Evolutionary conservation across 2,113 vertebrate genomes (phyloP), one percentile per base, ranked within the genome.

Genomic region (Hylia prasina): DNA sequence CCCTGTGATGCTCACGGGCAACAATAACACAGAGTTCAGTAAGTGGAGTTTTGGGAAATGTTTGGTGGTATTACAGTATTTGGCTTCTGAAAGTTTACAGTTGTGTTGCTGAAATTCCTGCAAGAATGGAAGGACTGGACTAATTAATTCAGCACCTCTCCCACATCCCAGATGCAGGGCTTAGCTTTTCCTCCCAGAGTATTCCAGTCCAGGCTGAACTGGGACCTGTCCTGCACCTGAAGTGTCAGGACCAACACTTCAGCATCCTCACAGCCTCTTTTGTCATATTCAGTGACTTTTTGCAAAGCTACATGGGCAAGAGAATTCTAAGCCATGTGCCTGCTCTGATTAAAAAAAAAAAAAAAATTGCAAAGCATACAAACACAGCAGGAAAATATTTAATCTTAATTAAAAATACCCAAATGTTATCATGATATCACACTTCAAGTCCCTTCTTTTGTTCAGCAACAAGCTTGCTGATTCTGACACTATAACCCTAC

Each of bases 351-450:
- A 25, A 47, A 10, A 17, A 42, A 25, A 47, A 10, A 17, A 42
- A 4, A 27, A 53, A 48, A 81, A 78, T 0, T 33, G 37, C 50
- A 61, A 2, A 1, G 15, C 15, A 7, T 21, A 37, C 23, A 28
- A 54, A 77, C 27, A 65, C n/a, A n/a, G 28, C n/a, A 57, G 51
- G 18, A 39, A 81, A 39, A 57, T 17, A 57, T 13, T 80, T 47
- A 45, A 35, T 53, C 9, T 10, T 6, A 45, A 16, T 31, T 25
- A 25, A 37, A 56, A 66, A 31, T 39, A 56, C n/a, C 17, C 27
- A 68, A 47, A 81, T 51, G 31, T 61, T 53, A 31, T 1, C 10
- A 30, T 44, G n/a, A 0, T 30, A 35, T 17, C 40, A 45, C 15
- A 16, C 16, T 83, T 56, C 45, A 80, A 48, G 54, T 16, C 11